A percentile compares a stretch with the other conserved stretches of the same genome.
phyloP scores from a whole-genome alignment of 2,797 vertebrate genomes.

The Cossypha caffra region DNA sequence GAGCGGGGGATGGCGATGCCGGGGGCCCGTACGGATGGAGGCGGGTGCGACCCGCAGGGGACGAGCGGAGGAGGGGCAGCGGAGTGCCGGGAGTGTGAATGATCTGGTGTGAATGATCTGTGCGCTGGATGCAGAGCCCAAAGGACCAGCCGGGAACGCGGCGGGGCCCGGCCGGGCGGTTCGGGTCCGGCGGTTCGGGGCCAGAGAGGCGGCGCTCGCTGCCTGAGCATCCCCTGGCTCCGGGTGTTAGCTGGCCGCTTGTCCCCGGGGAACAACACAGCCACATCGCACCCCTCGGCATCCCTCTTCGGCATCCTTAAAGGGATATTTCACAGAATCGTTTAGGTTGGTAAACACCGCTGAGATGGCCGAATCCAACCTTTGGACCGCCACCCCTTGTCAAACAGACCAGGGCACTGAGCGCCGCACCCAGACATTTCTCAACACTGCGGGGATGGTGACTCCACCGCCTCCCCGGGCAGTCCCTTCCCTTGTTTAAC shows the following conservation, averaged over 20 bases:
- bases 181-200: not conserved
- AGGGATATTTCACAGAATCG: not conserved
- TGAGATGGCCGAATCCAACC: not conserved
- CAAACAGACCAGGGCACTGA: not conserved
- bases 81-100: not conserved
- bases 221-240: rapidly evolving
- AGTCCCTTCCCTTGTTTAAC: not conserved
- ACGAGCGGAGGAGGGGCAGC: not conserved
- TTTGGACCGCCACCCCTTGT: not conserved
- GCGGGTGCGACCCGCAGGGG: not conserved
- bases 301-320: not conserved
- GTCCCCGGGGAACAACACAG: not conserved
- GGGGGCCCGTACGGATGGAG: rapidly evolving
- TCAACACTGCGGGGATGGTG: not conserved
- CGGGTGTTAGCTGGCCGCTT: not conserved
- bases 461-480: not conserved
- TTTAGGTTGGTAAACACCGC: not conserved
- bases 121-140: not conserved
- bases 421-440: not conserved
- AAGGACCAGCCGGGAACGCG: not conserved
- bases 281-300: not conserved
- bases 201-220: not conserved
- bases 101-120: not conserved
- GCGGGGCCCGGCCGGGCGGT: too few relatives aligned
- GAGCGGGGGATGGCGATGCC: not conserved